Percentiles rank a stretch among this genome's conserved stretches.
These are phyloP conservation scores for Dryobota labecula DNA, from an alignment of 2,888 invertebrate genomes.

Conservation along the genomic window DNA sequence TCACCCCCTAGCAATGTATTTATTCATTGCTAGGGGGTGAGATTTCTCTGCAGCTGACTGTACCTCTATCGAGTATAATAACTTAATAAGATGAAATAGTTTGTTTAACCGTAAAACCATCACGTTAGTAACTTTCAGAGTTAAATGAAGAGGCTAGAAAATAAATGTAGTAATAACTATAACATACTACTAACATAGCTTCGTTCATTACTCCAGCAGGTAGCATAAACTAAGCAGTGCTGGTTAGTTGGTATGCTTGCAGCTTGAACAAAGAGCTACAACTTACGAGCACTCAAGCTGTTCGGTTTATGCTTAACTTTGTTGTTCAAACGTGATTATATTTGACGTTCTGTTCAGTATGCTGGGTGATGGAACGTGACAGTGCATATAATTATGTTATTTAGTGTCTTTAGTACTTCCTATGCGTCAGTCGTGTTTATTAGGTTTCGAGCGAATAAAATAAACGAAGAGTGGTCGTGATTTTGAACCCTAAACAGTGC, in stretches of 20 bases:
- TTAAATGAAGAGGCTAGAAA: neutral
- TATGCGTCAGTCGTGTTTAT: neutral
- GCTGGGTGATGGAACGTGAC: neutral
- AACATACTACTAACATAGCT: conserved; percentile 19
- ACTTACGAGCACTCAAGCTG: conserved; percentile 21
- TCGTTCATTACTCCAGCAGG: neutral
- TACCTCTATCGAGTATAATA: neutral
- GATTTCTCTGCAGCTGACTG: too few species aligned
- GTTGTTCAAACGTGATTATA: neutral
- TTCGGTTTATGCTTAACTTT: conserved; percentile 3
- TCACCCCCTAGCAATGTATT: too few species aligned
- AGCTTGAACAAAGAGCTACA: conserved; percentile 22
- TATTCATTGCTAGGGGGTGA: too few species aligned
- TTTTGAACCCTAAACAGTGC: neutral
- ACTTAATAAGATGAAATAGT: neutral
- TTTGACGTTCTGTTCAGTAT: conserved; percentile 7
- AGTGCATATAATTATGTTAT: conserved; percentile 2
- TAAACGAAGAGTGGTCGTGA: neutral
- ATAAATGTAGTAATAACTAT: neutral
- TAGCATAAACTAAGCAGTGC: conserved; percentile 1
- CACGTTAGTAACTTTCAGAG: neutral
- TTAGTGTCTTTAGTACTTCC: neutral
- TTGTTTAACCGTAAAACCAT: neutral
- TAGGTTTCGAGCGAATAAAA: neutral
- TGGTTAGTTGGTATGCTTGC: neutral